Evolutionary conservation across 2,113 vertebrate genomes (phyloP), one percentile per base, ranked within the genome.

Genomic region (Calonectris borealis): DNA sequence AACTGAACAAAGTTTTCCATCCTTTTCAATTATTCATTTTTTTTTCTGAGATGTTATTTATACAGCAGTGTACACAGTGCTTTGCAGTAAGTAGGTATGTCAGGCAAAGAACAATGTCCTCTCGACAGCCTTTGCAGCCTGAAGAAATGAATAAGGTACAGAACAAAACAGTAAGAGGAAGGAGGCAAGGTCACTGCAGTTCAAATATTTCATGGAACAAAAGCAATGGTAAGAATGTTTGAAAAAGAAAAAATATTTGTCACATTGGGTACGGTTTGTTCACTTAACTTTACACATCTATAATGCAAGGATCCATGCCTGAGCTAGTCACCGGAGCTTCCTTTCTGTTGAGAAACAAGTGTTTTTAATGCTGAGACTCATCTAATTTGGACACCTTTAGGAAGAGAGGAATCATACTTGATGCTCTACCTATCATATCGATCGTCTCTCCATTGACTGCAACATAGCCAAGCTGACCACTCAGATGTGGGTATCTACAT

Each of bases 21-120:
- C 81, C 94, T 94, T 96, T 96, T 96, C 88, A 97, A 95, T 96
- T 97, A 97, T 97, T 97, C 83, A 93, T 97, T 77, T 94, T 94
- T 96, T 70, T 97, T 83, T 27, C 91, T 81, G 93, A 91, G 95
- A 95, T 93, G 78, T 96, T 93, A 91, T 96, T 97, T 96, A 96
- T 96, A 94, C 82, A 97, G 88, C 78, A 92, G 75, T 97, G 94
- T 96, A 95, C 83, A 95, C 88, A 94, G 88, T 66, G 75, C 78
- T 78, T 91, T 92, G 92, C 94, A 95, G 88, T 84, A 95, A 87
- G 90, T 93, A 88, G 87, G 83, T 90, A 66, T 93, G 88, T 90
- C 86, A 92, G 81, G 68, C 94, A 76, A 93, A 94, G 88, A 89
- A 83, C 94, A 86, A 83, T 57, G 85, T 96, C 83, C 82, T 92